These are phyloP conservation scores for Drosophila oshimai DNA, from an alignment of 1,140 invertebrate genomes.

Conservation along the genomic window DNA sequence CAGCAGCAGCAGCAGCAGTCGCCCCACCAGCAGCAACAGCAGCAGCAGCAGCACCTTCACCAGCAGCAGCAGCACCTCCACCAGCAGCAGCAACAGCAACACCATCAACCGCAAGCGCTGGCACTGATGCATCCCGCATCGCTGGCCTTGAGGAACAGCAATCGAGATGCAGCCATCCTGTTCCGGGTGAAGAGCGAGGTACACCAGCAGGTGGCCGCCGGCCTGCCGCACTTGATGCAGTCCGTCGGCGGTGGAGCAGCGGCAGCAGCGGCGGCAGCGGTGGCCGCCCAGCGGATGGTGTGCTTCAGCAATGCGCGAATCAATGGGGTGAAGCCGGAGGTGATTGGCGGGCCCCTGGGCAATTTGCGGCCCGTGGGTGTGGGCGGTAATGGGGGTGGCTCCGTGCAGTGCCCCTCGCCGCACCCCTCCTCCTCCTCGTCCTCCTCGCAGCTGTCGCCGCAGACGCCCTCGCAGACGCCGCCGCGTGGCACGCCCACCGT, in stretches of 20 bases:
- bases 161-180: conserved; percentile 72
- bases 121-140: conserved; percentile 76
- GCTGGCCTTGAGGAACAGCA: conserved; percentile 76
- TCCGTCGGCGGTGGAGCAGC: conserved; percentile 59
- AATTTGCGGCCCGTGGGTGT: conserved; percentile 84
- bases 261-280: conserved; percentile 65
- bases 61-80: conserved; percentile 24
- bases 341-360: conserved; percentile 88
- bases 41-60: conserved; percentile 59
- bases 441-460: conserved; percentile 84
- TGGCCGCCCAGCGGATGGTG: conserved; percentile 83
- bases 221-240: conserved; percentile 66
- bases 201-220: conserved; percentile 76
- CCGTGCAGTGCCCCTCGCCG: conserved; percentile 81
- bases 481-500: conserved; percentile 91
- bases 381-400: conserved; percentile 5
- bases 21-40: conserved; percentile 52
- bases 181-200: conserved; percentile 82
- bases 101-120: conserved; percentile 74
- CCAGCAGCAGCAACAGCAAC: conserved; percentile 75
- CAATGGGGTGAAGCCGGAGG: conserved; percentile 90
- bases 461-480: conserved; percentile 85
- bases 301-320: conserved; percentile 87
- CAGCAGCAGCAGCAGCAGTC: conserved; percentile 63
- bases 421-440: conserved; percentile 78